These are phyloP conservation scores for Aplodontia rufa DNA, from an alignment of 2,113 vertebrate species.

Conservation along the genomic window DNA sequence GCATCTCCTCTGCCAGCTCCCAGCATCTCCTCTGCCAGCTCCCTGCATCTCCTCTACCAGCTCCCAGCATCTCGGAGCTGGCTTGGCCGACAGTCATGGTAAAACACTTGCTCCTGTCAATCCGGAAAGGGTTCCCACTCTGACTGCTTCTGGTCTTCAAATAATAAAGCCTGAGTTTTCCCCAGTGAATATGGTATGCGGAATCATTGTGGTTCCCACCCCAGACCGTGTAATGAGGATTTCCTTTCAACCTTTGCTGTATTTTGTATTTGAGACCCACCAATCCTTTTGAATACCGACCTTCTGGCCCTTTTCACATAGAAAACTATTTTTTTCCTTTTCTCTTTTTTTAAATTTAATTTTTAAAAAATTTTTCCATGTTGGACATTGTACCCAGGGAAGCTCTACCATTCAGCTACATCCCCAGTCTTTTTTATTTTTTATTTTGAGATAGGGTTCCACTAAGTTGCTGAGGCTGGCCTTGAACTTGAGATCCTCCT, in stretches of 20 bases:
- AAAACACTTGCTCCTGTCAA: background rate
- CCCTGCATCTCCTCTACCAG: no score
- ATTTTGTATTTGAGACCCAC: background rate
- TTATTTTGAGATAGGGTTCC: background rate
- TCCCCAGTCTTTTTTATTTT: background rate
- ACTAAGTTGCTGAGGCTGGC: background rate
- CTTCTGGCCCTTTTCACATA: no score
- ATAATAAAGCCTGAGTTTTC: background rate
- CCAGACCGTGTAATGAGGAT: background rate
- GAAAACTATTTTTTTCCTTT: no score
- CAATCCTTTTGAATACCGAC: background rate
- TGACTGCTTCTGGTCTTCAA: background rate
- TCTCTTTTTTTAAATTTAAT: no score
- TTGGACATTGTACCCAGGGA: no score
- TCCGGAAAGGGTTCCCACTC: background rate
- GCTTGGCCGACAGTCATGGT: no score
- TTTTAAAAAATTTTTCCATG: no score
- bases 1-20: no score
- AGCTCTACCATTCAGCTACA: no score
- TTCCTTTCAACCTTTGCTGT: background rate
- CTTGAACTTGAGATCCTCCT: background rate
- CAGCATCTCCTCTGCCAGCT: no score
- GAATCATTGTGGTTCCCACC: no score
- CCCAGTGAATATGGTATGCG: background rate
- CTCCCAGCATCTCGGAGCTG: background rate